These are phyloP conservation scores for Steinernema feltiae DNA, from an alignment of 1,140 invertebrate species.

Conservation along the genomic window DNA sequence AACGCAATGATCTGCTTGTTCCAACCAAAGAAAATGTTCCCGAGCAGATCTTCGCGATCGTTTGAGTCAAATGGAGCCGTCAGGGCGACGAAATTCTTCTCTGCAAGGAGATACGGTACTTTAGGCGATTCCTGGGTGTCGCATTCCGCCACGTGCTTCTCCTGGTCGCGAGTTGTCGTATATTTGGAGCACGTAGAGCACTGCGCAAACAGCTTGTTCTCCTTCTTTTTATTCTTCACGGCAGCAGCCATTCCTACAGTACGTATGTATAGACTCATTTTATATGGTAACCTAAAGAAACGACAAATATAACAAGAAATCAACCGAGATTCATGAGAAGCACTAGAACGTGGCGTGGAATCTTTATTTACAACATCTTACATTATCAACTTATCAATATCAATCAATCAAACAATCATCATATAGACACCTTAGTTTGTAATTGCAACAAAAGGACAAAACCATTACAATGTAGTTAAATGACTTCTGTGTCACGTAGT, in stretches of 20 bases:
- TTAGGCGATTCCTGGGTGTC: not conserved
- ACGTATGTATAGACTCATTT: no score
- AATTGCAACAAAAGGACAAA: not conserved
- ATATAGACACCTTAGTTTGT: not conserved
- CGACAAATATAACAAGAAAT: no score
- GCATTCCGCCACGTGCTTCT: not conserved
- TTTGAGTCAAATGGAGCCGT: not conserved
- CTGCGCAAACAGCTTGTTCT: not conserved
- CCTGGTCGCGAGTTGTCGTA: not conserved
- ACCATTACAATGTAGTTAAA: not conserved
- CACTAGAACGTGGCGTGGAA: no score
- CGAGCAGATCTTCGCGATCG: not conserved
- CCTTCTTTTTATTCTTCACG: slow-evolving; percentile 1
- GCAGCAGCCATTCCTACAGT: not conserved
- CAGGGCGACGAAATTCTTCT: not conserved
- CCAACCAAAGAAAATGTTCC: not conserved
- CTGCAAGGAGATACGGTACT: not conserved
- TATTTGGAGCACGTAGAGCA: not conserved
- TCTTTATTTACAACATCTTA: no score
- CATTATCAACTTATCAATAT: no score
- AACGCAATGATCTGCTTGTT: not conserved
- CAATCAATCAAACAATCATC: no score
- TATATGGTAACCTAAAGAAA: no score
- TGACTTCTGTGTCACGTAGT: not conserved
- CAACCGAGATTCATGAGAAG: no score